A percentile compares a stretch with the other conserved stretches of the same genome.
phyloP scores from a whole-genome alignment of 2,113 vertebrate species.

The Verasper variegatus region DNA sequence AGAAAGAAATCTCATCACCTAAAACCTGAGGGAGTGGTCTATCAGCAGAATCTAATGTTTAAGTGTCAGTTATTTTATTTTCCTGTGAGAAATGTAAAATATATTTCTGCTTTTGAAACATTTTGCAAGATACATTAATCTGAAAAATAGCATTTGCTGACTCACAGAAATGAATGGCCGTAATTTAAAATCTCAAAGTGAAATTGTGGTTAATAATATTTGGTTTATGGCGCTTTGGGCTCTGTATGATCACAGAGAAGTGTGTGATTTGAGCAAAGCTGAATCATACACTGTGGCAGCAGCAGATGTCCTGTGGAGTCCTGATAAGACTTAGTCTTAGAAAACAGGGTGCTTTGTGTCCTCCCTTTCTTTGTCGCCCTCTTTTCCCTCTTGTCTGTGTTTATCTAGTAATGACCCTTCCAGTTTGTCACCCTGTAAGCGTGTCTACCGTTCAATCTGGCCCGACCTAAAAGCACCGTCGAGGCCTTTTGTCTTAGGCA shows the following conservation, averaged over 20 bases:
- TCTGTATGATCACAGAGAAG: neutral
- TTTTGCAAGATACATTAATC: neutral
- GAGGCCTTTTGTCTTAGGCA: slow-evolving; percentile 69
- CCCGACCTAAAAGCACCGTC: slow-evolving; percentile 12
- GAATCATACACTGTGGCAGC: slow-evolving; percentile 18
- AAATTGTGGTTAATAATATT: slow-evolving; percentile 3
- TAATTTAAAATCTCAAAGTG: slow-evolving; percentile 14
- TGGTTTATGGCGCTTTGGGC: slow-evolving; percentile 2
- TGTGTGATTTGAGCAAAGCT: slow-evolving; percentile 21
- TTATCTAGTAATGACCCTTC: slow-evolving; percentile 41
- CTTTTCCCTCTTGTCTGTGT: slow-evolving; percentile 22
- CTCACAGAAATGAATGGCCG: neutral
- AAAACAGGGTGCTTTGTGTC: slow-evolving; percentile 9
- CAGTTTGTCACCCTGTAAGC: slow-evolving; percentile 23
- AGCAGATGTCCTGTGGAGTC: slow-evolving; percentile 59
- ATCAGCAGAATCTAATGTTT: slow-evolving; percentile 34
- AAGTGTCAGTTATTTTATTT: neutral
- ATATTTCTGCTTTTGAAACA: too few relatives aligned
- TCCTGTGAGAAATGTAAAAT: too few relatives aligned
- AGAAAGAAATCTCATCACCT: slow-evolving; percentile 16
- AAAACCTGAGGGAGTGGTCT: neutral
- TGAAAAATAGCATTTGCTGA: neutral
- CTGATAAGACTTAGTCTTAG: slow-evolving; percentile 48
- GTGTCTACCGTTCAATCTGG: slow-evolving; percentile 31
- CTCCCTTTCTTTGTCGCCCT: slow-evolving; percentile 32